Base-by-base conservation (phyloP, 2,888 invertebrate genomes). In the Odiellus spinosus region DNA sequence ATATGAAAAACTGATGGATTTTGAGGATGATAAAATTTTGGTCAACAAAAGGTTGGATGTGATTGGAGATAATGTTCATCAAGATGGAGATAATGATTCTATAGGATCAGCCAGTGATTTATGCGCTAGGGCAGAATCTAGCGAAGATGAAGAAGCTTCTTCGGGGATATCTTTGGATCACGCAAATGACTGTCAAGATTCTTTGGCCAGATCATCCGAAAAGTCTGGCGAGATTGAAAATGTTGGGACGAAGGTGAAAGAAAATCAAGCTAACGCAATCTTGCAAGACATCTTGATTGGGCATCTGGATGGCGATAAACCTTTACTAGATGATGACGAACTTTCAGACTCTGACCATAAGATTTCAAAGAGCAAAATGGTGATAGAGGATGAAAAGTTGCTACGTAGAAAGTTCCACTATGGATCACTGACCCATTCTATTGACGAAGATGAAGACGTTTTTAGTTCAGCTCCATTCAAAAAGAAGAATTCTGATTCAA, bases 301-400 rank as follows among this genome's bases (percentile, higher is more conserved):
- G 17, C 54, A 56, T 44, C 33, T 45, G n/a, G 80, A 80, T 57
- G 82, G 82, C 1, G 80, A 80, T 52, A 75, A 75, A 55, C 82
- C 82, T 1, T 64, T 84, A 35, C 63, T 84, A 3, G 71, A 82
- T 46, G 82, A 83, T 59, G 82, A 82, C 61, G 82, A 83, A 58
- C 64, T 82, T n/a, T 64, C 65, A 18, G 64, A 64, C 46, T 78
- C 79, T 56, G 58, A 53, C 43, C 52, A 56, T 14, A 36, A 47
- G 38, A 46, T 49, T 45, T n/a, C 14, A 2, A 38, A 40, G 40
- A 44, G 12, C 26, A 45, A 20, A 14, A 40, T 14, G 36, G 36
- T n/a, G 44, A 15, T 21, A 42, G 20, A 36, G 53, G 43, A 44
- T 39, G 40, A 36, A 48, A 48, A 32, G 14, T 40, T 11, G 40